Conservation (phyloP, 2,797 vertebrate species). For the Peromyscus attwateri region DNA sequence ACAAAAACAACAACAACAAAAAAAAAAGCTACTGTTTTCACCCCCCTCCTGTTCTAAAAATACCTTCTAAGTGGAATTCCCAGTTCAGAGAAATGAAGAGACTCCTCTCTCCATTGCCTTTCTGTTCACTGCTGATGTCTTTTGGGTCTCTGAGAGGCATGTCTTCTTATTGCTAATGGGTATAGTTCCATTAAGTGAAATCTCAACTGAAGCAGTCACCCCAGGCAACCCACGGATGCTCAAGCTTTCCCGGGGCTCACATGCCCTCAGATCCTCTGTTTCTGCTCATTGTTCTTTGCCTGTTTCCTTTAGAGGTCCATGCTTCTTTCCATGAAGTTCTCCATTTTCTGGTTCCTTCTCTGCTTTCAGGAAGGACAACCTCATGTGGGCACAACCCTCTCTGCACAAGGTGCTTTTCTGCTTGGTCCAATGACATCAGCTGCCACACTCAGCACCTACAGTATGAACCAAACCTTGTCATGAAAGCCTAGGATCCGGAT, state of each 20-base stretch:
- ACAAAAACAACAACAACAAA: too few relatives aligned
- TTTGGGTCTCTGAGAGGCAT: not conserved
- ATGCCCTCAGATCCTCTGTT: not conserved
- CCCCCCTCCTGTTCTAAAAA: not conserved
- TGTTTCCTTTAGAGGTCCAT: not conserved
- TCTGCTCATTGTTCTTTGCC: not conserved
- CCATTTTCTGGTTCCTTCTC: not conserved
- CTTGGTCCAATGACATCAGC: rapidly evolving
- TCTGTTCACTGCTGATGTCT: not conserved
- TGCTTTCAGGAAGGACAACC: not conserved
- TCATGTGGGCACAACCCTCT: not conserved
- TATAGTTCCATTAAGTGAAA: not conserved
- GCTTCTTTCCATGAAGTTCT: not conserved
- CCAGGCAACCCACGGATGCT: not conserved
- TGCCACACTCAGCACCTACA: not conserved
- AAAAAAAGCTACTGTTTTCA: not conserved
- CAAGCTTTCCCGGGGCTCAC: not conserved
- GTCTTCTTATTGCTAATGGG: constrained; percentile 7
- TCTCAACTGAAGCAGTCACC: not conserved
- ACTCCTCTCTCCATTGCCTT: not conserved
- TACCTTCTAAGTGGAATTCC: constrained; percentile 22
- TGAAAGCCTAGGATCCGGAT: rapidly evolving
- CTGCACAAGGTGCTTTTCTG: not conserved
- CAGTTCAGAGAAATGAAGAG: not conserved
- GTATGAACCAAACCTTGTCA: not conserved